Base-by-base conservation (phyloP, 2,888 invertebrate species). In the Amphipoea oculea region DNA sequence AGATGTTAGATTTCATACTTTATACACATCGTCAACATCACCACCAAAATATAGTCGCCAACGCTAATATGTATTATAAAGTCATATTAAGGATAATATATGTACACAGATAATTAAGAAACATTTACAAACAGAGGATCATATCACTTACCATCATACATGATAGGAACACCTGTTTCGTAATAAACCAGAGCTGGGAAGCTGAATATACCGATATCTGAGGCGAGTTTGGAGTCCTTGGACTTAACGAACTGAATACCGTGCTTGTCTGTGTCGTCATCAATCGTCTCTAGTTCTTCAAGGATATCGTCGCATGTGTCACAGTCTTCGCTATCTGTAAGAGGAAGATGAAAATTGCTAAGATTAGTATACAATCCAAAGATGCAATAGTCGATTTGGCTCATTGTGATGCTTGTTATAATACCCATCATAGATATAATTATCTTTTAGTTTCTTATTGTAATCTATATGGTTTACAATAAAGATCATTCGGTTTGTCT, bases 191-290 rank as follows among this genome's bases (percentile, higher is more conserved):
- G 97, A 82, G 99, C 99, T 85, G 99, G 99, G 93, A 99, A 98
- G 92, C 99, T 98, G 96, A 99, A 98, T 93, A 99, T 99, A 87
- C 99, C 99, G 91, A 99, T 98, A 95, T 99, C 99, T 71, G 99
- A 98, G 4, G 99, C 99, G 85, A 99, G 95, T 93, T 98, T 98
- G 0, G 98, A 98, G 94, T 99, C 99, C 93, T 98, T 99, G 5
- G 99, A 99, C 93, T 99, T 99, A 62, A 99, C 99, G 95, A 99
- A 99, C 95, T 99, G 99, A 91, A 99, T 99, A 73, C 98, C 99
- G 91, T 99, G 98, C 92, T 99, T 98, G 91, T 99, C 99, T 11
- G 99, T 99, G 90, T 99, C 99, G 92, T 99, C 99, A 92, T 99
- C 99, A 90, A 99, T 99, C 40, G 98, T 98, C 96, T 99, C 99